Base-by-base conservation (phyloP, 92 coral and sea anemone species). In the Epizoanthus rinbou region DNA sequence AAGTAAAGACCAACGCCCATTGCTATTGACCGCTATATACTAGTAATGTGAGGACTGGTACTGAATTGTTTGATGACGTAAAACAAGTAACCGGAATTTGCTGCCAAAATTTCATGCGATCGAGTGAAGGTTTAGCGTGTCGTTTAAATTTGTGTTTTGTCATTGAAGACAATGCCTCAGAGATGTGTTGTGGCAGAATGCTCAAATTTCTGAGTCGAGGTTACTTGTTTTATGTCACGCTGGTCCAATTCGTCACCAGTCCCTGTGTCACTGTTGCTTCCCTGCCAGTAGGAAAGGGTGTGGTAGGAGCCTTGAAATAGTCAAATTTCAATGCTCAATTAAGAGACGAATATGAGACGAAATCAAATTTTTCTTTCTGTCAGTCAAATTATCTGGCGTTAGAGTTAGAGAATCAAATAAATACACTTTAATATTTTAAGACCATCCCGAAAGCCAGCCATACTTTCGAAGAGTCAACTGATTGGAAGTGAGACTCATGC, bases 191-290 rank as follows among this genome's bases (percentile, higher is more conserved):
- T 28, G 31, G 31, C 31, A 28, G 31, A 28, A 28, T 28, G 31
- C 31, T 28, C 31, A 28, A 28, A 28, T 28, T 28, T 28, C 64
- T 57, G 64, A 57, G 64, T 57, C 64, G 64, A 15, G 75, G n/a
- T 71, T 68, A 68, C 74, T 68, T 68, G 74, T 68, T 68, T 68
- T 68, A 68, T 50, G 50, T 28, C 74, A 68, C 50, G 74, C 16
- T 68, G 4, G 52, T 68, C 74, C 52, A 28, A 68, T 33, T 68
- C 74, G 74, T 68, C 74, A 68, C 74, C 74, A 68, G 74, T 68
- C 74, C 74, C 74, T 68, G 74, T 68, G 74, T 68, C 74, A 68
- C 74, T 31, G 74, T 68, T 68, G 74, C 74, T 57, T 57, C 64
- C 74, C 74, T 68, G 74, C 50, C 52, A 31, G 74, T 68, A 1